phyloP scores from a whole-genome alignment of 1,140 invertebrate genomes.

The Tyrophagus putrescentiae region DNA sequence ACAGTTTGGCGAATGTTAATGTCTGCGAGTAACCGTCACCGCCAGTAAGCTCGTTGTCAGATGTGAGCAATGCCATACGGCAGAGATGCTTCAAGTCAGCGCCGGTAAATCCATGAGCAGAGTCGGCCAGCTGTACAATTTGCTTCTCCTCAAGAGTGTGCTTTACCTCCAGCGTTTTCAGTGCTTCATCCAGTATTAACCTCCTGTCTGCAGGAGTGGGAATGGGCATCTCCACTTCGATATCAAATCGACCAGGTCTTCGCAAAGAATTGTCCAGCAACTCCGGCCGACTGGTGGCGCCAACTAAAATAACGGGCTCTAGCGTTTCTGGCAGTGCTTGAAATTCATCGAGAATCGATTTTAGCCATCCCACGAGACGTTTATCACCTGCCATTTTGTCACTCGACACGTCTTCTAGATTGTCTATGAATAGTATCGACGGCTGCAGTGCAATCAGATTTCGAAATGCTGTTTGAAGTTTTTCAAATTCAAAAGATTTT shows the following conservation, averaged over 20 bases:
- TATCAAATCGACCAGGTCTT: conserved; percentile 57
- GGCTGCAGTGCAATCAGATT: conserved; percentile 33
- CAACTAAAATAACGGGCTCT: conserved; percentile 47
- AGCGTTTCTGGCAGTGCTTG: conserved; percentile 32
- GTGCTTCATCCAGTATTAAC: conserved; percentile 19
- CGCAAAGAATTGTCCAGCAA: conserved; percentile 52
- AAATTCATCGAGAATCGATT: no score
- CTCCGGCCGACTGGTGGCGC: conserved; percentile 54
- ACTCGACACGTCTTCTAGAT: conserved; percentile 57
- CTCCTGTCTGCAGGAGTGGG: conserved; percentile 52
- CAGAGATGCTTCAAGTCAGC: conserved; percentile 63
- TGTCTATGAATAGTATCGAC: conserved; percentile 56
- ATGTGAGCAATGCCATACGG: conserved; percentile 48
- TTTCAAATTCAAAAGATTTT: conserved; percentile 18
- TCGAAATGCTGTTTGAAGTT: conserved; percentile 14
- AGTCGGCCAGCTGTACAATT: conserved; percentile 46
- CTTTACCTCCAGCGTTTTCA: conserved; percentile 31
- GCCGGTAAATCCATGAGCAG: conserved; percentile 72
- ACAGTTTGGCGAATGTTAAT: conserved; percentile 34
- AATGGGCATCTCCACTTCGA: conserved; percentile 67
- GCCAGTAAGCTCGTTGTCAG: no score
- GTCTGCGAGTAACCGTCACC: conserved; percentile 26
- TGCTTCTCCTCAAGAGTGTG: conserved; percentile 42
- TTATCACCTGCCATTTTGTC: conserved; percentile 48
- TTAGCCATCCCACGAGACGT: conserved; percentile 56